Evolutionary conservation across 1,140 invertebrate genomes (phyloP).

Genomic region (Euwallacea similis): DNA sequence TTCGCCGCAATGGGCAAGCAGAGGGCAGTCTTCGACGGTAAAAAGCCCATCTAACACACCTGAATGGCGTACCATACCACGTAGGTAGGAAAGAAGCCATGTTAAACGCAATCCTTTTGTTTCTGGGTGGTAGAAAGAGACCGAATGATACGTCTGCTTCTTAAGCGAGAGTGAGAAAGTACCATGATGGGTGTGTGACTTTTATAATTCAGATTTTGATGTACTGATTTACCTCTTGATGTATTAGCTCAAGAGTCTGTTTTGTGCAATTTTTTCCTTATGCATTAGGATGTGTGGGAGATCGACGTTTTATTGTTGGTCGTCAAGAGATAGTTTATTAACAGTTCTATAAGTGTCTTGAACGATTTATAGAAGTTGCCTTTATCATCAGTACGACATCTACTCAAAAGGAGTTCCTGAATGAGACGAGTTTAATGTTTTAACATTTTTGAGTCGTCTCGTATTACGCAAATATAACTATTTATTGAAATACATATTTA

Average conservation of each 20-base stretch:
- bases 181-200: conserved; percentile 23
- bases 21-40: conserved; percentile 45
- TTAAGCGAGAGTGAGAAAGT: not conserved
- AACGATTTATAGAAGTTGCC: too few relatives aligned
- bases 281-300: too few relatives aligned
- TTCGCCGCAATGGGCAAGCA: conserved; percentile 16
- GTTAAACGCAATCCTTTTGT: conserved; percentile 49
- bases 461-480: too few relatives aligned
- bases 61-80: conserved; percentile 47
- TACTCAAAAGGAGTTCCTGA: too few relatives aligned
- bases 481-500: too few relatives aligned
- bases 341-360: too few relatives aligned
- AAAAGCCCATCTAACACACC: conserved; percentile 50
- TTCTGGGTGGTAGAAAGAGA: conserved; percentile 51
- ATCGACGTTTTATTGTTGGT: too few relatives aligned
- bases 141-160: conserved; percentile 15
- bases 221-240: conserved; percentile 33
- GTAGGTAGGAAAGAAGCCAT: conserved; percentile 48
- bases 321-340: too few relatives aligned
- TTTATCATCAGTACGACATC: too few relatives aligned
- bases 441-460: too few relatives aligned
- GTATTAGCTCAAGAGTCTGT: conserved; percentile 8
- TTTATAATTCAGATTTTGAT: conserved; percentile 34
- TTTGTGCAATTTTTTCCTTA: conserved; percentile 12
- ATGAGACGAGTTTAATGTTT: too few relatives aligned